These are phyloP conservation scores for Mormyrus proboscirostris DNA, from an alignment of 2,797 vertebrate genomes.

Conservation along the genomic window DNA sequence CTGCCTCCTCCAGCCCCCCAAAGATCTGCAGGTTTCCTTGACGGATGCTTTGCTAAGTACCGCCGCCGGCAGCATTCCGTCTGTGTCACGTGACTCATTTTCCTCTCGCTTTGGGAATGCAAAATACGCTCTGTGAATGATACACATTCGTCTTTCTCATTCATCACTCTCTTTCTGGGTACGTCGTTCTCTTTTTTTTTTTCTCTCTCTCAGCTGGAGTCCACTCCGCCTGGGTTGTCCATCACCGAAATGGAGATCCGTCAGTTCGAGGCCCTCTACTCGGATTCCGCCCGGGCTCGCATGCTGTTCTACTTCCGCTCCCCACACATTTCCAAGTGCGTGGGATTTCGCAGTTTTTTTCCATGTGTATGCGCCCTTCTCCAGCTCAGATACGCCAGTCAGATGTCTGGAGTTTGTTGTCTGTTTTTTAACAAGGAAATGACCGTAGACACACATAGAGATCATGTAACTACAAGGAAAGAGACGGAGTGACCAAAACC, in stretches of 20 bases:
- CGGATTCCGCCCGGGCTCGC: background rate
- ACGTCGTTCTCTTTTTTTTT: background rate
- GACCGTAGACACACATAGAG: background rate
- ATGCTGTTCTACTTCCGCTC: background rate
- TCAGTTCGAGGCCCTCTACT: background rate
- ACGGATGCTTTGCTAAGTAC: background rate
- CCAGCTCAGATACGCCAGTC: background rate
- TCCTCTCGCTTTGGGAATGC: background rate
- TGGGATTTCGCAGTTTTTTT: background rate
- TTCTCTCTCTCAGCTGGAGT: conserved; percentile 53
- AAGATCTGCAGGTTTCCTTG: background rate
- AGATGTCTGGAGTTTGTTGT: background rate
- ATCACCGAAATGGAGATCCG: background rate
- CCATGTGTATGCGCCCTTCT: background rate
- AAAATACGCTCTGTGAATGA: background rate
- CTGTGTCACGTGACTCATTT: background rate
- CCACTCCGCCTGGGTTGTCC: conserved; percentile 55
- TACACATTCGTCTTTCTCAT: background rate
- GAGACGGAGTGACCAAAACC: background rate
- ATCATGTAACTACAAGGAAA: background rate
- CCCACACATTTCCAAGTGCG: background rate
- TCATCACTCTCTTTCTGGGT: background rate
- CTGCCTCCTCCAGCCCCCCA: background rate
- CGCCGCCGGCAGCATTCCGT: background rate
- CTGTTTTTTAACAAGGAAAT: background rate